Conservation (phyloP, 2,797 vertebrate genomes). For the Hemitrygon akajei region DNA sequence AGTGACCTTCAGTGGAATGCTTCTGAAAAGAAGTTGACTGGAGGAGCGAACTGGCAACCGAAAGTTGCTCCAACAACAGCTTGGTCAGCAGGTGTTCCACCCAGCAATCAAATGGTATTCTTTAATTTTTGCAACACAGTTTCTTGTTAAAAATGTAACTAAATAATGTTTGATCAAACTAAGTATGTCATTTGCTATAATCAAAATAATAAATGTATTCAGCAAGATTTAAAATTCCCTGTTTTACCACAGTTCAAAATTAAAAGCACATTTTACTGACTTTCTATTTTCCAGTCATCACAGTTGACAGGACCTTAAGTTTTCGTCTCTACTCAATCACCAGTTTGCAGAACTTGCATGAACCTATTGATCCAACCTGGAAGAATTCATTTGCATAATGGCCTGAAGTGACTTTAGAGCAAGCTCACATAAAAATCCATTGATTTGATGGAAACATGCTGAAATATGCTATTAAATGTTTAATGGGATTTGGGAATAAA, state of each 20-base stretch:
- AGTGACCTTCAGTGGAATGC: conserved; percentile 84
- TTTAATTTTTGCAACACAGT: not conserved
- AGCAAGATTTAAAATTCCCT: not conserved
- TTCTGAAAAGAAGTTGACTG: conserved; percentile 88
- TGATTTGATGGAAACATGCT: not conserved
- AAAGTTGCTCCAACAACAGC: conserved; percentile 82
- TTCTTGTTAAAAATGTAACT: not conserved
- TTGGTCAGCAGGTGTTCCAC: conserved; percentile 70
- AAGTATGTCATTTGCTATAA: not conserved
- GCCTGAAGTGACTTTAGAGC: not conserved
- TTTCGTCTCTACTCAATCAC: not conserved
- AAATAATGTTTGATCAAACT: not conserved
- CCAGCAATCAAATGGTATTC: conserved; percentile 75
- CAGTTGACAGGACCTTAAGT: not conserved
- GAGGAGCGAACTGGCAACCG: conserved; percentile 94
- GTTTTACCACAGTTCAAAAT: not conserved
- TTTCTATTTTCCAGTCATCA: not conserved
- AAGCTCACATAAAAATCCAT: not conserved
- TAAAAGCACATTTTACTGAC: not conserved
- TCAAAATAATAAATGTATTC: not conserved
- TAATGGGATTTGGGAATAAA: not conserved
- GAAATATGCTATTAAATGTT: not conserved
- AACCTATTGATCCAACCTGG: not conserved
- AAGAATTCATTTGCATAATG: not conserved
- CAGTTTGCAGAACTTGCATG: not conserved